These are phyloP conservation scores for Actinia tenebrosa DNA, from an alignment of 64 coral and sea anemone species.

Conservation along the genomic window DNA sequence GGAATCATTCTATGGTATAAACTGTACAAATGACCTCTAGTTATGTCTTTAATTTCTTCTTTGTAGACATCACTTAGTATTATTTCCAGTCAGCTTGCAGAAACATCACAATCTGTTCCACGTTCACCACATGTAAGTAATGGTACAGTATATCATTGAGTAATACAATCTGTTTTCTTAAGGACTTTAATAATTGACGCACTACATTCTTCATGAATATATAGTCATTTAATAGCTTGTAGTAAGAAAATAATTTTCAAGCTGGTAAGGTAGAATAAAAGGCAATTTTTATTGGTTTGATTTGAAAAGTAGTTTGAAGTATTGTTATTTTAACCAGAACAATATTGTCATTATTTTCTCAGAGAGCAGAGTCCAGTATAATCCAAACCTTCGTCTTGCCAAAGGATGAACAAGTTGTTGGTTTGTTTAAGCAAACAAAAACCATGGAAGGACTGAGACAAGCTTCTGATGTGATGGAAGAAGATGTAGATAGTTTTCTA, in stretches of 20 bases:
- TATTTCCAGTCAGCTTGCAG: conserved; percentile 87
- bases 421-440: conserved; percentile 62
- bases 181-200: too few species aligned
- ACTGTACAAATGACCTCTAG: neutral
- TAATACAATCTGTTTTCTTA: too few species aligned
- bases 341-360: neutral
- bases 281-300: too few species aligned
- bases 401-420: conserved; percentile 57
- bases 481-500: neutral
- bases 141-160: too few species aligned
- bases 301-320: too few species aligned
- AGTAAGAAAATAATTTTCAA: too few species aligned
- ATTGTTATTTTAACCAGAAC: too few species aligned
- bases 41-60: neutral
- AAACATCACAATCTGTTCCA: conserved; percentile 60
- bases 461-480: neutral
- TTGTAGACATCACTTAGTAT: conserved; percentile 60
- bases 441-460: conserved; percentile 29
- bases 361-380: conserved; percentile 62
- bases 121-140: conserved; percentile 35
- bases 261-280: too few species aligned
- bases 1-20: too few species aligned
- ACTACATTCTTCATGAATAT: too few species aligned
- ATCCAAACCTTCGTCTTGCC: conserved; percentile 77
- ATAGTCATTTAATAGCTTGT: too few species aligned